phyloP scores from a whole-genome alignment of 2,797 vertebrate genomes.

The Eospalax fontanierii region DNA sequence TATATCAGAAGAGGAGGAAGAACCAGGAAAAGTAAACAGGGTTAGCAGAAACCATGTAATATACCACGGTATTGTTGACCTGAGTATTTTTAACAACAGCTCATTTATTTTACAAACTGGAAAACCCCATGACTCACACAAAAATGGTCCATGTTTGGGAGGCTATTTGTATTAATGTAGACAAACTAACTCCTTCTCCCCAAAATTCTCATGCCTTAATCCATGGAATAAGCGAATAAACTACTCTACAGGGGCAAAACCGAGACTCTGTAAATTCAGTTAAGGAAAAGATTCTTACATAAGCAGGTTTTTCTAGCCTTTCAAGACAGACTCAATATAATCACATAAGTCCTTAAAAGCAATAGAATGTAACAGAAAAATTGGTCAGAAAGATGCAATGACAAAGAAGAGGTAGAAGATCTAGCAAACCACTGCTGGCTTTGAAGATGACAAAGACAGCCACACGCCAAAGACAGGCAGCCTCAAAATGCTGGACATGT shows the following conservation, averaged over 20 bases:
- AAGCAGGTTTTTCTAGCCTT: not conserved
- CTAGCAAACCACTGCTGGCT: not conserved
- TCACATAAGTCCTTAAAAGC: not conserved
- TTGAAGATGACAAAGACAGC: not conserved
- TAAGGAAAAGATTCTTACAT: not conserved
- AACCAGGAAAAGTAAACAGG: not conserved
- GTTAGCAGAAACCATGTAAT: not conserved
- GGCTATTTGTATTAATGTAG: not conserved
- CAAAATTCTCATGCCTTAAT: not conserved
- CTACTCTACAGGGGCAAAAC: not conserved
- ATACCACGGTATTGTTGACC: not conserved
- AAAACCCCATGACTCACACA: not conserved
- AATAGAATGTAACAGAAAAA: not conserved
- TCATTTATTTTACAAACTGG: slow-evolving; percentile 5
- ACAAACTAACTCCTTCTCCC: not conserved
- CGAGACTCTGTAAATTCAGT: not conserved
- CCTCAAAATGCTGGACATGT: not conserved
- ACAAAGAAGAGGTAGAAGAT: not conserved
- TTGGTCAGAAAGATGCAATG: not conserved
- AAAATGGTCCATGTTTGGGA: not conserved
- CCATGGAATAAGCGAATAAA: not conserved
- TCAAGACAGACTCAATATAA: not conserved
- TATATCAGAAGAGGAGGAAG: slow-evolving; percentile 7
- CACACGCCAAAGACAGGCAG: not conserved
- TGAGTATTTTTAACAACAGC: slow-evolving; percentile 15